Evolutionary conservation across 2,797 vertebrate species (phyloP), one percentile per base, ranked within the genome.

Genomic region (Falco novaeseelandiae): DNA sequence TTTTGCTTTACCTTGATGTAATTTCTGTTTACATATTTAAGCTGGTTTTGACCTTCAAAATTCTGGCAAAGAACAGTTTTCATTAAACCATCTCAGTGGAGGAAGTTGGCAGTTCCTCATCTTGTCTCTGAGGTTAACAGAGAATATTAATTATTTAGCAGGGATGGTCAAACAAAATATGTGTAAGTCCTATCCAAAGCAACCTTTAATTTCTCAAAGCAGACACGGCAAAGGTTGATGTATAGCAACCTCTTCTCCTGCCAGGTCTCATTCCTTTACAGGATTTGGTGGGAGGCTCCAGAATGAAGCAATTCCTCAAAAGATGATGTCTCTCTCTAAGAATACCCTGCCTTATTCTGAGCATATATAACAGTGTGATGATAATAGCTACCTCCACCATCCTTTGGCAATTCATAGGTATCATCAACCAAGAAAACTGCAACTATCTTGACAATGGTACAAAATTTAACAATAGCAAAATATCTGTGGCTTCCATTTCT

Each of bases 11-110:
- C 87, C 82, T 89, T 93, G 67, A 85, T 59, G 58, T 46, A 71
- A 63, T 63, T 73, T 83, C 54, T 86, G 63, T 87, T 96, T 95
- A 87, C 49, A 73, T 81, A 90, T 67, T 94, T 96, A 81, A 89
- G 76, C 34, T 1, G 2, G 44, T 54, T 96, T 86, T 81, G 86
- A 93, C 94, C 95, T 96, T 95, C 90, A 87, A 57, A 94, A 95
- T 65, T 88, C 81, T 82, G 63, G 59, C 78, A 93, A 89, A 69
- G 57, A 88, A 65, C 25, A 83, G 63, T 93, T 96, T 96, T 93
- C 73, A 80, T 93, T 91, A 96, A 91, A 91, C 22, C 22, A 49
- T 65, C 94, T 83, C 82, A 70, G 67, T 23, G 78, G 83, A 87
- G 46, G 36, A 92, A 80, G 52, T 59, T 67, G 74, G 65, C 42